phyloP scores from a whole-genome alignment of 2,888 invertebrate species.

The Drosophila falleni region DNA sequence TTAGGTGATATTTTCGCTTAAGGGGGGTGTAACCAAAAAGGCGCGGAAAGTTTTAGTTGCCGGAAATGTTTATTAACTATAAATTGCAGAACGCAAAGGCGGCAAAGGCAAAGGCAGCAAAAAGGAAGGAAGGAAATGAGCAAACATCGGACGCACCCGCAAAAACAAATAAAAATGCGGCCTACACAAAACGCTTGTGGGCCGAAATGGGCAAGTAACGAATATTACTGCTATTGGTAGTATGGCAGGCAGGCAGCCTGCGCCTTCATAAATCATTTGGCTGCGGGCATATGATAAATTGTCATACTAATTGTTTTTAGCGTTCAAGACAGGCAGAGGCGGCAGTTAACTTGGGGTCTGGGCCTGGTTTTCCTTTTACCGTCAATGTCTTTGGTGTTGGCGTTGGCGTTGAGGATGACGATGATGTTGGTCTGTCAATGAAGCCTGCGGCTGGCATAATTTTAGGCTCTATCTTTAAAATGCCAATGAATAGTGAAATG shows the following conservation, averaged over 20 bases:
- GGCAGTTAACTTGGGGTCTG: conserved; percentile 27
- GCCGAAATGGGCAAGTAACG: conserved; percentile 26
- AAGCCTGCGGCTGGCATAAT: conserved; percentile 48
- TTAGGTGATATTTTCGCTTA: conserved; percentile 32
- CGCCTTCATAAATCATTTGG: conserved; percentile 76
- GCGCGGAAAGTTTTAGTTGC: conserved; percentile 48
- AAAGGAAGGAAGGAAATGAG: conserved; percentile 71
- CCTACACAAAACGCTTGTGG: conserved; percentile 42
- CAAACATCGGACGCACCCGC: conserved; percentile 76
- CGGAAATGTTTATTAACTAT: conserved; percentile 79
- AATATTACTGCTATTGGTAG: conserved; percentile 32
- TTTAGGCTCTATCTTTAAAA: conserved; percentile 41
- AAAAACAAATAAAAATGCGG: conserved; percentile 65
- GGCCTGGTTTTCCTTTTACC: conserved; percentile 7
- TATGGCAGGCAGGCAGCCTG: conserved; percentile 37
- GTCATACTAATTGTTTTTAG: conserved; percentile 83
- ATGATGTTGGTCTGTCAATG: conserved; percentile 43
- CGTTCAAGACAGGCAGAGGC: conserved; percentile 59
- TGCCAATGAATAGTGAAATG: conserved; percentile 46
- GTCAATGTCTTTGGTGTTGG: conserved; percentile 13
- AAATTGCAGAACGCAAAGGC: conserved; percentile 68
- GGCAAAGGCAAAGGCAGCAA: conserved; percentile 47
- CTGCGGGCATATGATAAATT: conserved; percentile 82
- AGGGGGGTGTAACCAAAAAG: conserved; percentile 9
- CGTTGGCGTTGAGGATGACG: conserved; percentile 15